Evolutionary conservation across 1,140 invertebrate genomes (phyloP), one percentile per base, ranked within the genome.

Genomic region (Trissolcus basalis): DNA sequence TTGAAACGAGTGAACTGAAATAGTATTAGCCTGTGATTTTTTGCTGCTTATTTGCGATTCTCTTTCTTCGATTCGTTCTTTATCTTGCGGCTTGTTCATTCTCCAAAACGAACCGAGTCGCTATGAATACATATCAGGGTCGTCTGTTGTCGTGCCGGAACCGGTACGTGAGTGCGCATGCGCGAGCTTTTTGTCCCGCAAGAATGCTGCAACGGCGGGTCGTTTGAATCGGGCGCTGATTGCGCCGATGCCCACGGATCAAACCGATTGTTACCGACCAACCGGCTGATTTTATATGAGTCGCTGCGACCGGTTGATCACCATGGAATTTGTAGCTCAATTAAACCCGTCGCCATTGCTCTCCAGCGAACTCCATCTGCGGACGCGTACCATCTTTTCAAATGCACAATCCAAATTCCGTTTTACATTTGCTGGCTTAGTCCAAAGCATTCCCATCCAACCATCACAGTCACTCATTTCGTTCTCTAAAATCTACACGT

Each of bases 291-390:
- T 87, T 87, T 80, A 84, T 85, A 87, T 86, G 86, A 87, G 85
- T 72, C 76, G 80, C 81, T 76, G 78, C 81, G 80, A 83, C 83
- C 84, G 83, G 83, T 86, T 87, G 86, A 88, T 87, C 86, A 86
- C 82, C 79, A 65, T 81, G 85, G 86, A 88, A 88, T 88, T 87
- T 88, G 86, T 87, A 87, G 86, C 86, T 87, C 86, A 87, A 88
- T 88, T 88, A 88, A 86, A 85, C 79, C 64, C 79, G 69, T 81
- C 75, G 68, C 77, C 78, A 72, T 80, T 80, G 70, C 80, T 49
- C 54, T 39, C 43, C 50, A 32, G 36, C 72, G 54, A 77, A 54
- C 69, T 79, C 68, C 63, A 55, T 72, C 68, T 60, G 51, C 32
- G 63, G 14, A 44, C 12, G 53, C 45, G 35, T 45, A 59, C 39